These are phyloP conservation scores for Cyclophora punctaria DNA, from an alignment of 2,888 invertebrate genomes.

Conservation along the genomic window DNA sequence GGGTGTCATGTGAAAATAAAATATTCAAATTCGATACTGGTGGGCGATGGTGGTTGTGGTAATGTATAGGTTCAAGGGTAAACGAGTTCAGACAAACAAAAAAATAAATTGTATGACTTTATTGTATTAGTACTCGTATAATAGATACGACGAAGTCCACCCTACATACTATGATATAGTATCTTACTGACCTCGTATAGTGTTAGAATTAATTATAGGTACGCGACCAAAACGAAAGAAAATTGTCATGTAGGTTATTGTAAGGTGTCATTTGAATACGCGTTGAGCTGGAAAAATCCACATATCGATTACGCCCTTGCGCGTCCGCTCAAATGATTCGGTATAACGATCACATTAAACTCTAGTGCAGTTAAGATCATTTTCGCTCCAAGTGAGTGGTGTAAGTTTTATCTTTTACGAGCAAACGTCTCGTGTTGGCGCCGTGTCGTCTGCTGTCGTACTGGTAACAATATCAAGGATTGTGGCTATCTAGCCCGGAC, in stretches of 20 bases:
- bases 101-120: too few relatives aligned
- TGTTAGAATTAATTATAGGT: too few relatives aligned
- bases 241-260: background rate
- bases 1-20: too few relatives aligned
- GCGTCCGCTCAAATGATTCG: conserved; percentile 3
- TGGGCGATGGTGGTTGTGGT: too few relatives aligned
- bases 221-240: too few relatives aligned
- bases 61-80: too few relatives aligned
- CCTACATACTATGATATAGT: too few relatives aligned
- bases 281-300: conserved; percentile 4
- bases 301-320: conserved; percentile 8
- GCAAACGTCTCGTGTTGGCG: conserved; percentile 41
- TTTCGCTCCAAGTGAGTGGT: conserved; percentile 16
- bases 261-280: background rate
- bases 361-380: conserved; percentile 29
- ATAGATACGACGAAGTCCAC: too few relatives aligned
- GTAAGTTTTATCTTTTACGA: conserved; percentile 47
- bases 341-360: conserved; percentile 10
- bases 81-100: too few relatives aligned
- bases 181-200: too few relatives aligned
- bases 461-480: conserved; percentile 27
- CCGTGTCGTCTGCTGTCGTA: conserved; percentile 39
- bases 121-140: too few relatives aligned
- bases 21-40: too few relatives aligned
- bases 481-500: conserved; percentile 26